Percentiles rank a stretch among this genome's conserved stretches.
Conservation (phyloP, 2,797 vertebrate species). For the Pagetopsis macropterus region DNA sequence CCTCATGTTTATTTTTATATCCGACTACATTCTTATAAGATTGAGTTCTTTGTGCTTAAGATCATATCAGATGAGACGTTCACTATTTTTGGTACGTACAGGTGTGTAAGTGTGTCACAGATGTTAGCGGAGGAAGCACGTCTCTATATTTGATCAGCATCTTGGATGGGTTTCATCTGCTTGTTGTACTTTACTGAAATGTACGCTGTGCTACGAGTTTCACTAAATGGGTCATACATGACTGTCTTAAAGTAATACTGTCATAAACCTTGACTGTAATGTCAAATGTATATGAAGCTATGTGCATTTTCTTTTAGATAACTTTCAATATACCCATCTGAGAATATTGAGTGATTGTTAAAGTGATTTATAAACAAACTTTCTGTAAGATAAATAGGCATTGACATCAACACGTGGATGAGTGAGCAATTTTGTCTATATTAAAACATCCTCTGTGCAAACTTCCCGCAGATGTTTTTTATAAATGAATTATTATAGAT, state of each 20-base stretch:
- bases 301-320: too few species aligned
- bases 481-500: too few species aligned
- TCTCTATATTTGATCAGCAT: constrained; percentile 45
- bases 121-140: constrained; percentile 59
- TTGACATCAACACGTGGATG: background rate
- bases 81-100: constrained; percentile 45
- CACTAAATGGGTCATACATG: constrained; percentile 32
- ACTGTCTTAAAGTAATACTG: background rate
- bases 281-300: background rate
- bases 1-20: background rate
- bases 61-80: constrained; percentile 53
- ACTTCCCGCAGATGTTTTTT: background rate
- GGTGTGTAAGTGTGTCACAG: constrained; percentile 75
- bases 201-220: background rate
- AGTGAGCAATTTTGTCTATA: background rate
- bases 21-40: background rate
- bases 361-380: background rate
- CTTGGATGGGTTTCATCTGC: constrained; percentile 23
- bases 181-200: background rate
- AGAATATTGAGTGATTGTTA: background rate
- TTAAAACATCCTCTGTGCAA: background rate
- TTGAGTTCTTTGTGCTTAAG: background rate
- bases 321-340: background rate
- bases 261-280: background rate
- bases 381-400: constrained; percentile 15